Evolutionary conservation across 2,888 invertebrate species (phyloP), one percentile per base, ranked within the genome.

Genomic region (Heliconius ethilla): DNA sequence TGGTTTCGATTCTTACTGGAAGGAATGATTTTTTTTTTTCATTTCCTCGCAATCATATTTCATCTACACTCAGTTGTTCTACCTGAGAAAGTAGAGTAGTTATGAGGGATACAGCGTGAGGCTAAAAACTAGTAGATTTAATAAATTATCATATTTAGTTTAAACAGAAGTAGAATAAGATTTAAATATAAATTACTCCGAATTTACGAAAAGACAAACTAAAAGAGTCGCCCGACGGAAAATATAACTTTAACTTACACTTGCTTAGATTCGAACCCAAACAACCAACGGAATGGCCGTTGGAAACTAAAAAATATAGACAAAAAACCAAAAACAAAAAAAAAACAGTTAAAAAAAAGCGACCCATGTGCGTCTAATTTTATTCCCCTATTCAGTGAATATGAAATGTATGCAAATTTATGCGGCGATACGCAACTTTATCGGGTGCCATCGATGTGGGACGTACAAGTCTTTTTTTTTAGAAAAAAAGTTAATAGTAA

Each of bases 361-460:
- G 89, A 88, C 87, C 89, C 92, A 91, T 92, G 92, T 93, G 92
- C 89, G 90, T 92, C 90, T 94, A 94, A 94, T 93, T 91, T 92
- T 92, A 94, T 93, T 92, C 92, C 91, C 89, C 89, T 91, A 92
- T 84, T 92, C 94, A 94, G 85, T 93, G 94, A 92, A 91, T 93
- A 94, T 94, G 94, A 94, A 95, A 95, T 94, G 81, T 88, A 95
- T 95, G 94, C 90, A 92, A 95, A 95, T 94, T 83, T 93, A 93
- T 93, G 90, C 93, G 85, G 86, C 85, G 87, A 87, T 86, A 87
- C 86, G 87, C 85, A 85, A 82, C 86, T 83, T 85, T 86, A 87
- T 87, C 87, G 84, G 84, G 81, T 82, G 81, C 83, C 84, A 86
- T 86, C 85, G 86, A 83, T 85, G 85, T 85, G 85, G 84, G 85